These are phyloP conservation scores for Lepus oiostolus DNA, from an alignment of 2,797 vertebrate species.

Conservation along the genomic window DNA sequence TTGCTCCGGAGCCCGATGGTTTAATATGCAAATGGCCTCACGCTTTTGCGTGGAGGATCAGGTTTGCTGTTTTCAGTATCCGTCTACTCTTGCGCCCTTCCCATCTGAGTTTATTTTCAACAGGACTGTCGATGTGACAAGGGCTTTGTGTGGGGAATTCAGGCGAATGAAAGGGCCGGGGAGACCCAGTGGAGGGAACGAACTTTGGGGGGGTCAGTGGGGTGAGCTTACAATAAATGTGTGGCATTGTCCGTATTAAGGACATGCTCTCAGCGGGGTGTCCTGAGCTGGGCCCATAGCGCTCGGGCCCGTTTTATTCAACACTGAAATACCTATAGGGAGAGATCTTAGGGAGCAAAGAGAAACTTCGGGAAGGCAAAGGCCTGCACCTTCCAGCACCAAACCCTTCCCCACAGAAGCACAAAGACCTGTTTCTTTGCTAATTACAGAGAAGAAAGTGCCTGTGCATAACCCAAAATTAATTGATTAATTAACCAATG, in stretches of 20 bases:
- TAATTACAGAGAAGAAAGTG: slow-evolving; percentile 77
- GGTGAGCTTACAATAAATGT: slow-evolving; percentile 97
- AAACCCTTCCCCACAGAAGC: slow-evolving; percentile 2
- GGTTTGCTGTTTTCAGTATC: slow-evolving; percentile 89
- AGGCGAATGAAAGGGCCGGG: slow-evolving; percentile 93
- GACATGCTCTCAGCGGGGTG: slow-evolving; percentile 97
- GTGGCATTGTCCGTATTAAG: slow-evolving; percentile 95
- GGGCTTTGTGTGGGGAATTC: slow-evolving; percentile 94
- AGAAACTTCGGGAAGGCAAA: slow-evolving; percentile 75
- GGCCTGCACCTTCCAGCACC: slow-evolving; percentile 75
- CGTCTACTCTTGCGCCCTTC: slow-evolving; percentile 74
- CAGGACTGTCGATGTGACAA: slow-evolving; percentile 90
- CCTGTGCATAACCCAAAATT: slow-evolving; percentile 76
- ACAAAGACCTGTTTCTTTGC: slow-evolving; percentile 79
- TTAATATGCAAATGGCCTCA: slow-evolving; percentile 90
- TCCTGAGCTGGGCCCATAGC: slow-evolving; percentile 89
- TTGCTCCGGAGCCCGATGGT: slow-evolving; percentile 63
- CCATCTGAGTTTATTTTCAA: slow-evolving; percentile 83
- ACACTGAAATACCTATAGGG: slow-evolving; percentile 89
- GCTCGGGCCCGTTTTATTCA: slow-evolving; percentile 89
- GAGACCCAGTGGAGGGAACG: slow-evolving; percentile 94
- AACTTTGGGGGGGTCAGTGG: slow-evolving; percentile 96
- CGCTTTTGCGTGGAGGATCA: slow-evolving; percentile 88
- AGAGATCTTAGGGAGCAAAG: slow-evolving; percentile 85
- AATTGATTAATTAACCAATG: slow-evolving; percentile 83